These are phyloP conservation scores for Timema cristinae DNA, from an alignment of 2,888 invertebrate genomes.

Conservation along the genomic window DNA sequence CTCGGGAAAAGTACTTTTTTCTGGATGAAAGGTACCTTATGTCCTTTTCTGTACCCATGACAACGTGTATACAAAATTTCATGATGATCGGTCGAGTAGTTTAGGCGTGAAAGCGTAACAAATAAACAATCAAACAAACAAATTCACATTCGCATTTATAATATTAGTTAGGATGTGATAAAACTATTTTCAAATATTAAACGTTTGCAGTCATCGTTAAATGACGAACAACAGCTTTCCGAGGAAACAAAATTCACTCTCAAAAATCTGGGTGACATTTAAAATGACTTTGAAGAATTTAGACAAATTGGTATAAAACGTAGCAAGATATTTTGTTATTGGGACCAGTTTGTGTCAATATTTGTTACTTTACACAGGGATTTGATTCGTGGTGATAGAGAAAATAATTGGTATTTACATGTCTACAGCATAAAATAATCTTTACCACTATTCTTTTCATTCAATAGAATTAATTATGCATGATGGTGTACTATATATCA, in stretches of 20 bases:
- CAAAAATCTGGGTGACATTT: not conserved
- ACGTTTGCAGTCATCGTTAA: not conserved
- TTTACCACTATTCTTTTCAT: slow-evolving; percentile 1
- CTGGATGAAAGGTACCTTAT: too few relatives aligned
- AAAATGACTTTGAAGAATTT: not conserved
- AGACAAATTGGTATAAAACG: not conserved
- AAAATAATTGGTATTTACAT: not conserved
- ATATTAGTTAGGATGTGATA: too few relatives aligned
- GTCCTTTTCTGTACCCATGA: too few relatives aligned
- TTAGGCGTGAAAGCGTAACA: too few relatives aligned
- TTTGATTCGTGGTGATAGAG: not conserved
- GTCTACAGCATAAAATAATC: not conserved
- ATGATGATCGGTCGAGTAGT: too few relatives aligned
- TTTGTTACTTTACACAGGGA: not conserved
- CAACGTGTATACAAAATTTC: too few relatives aligned
- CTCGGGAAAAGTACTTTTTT: too few relatives aligned
- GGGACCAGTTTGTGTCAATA: not conserved
- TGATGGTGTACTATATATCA: not conserved
- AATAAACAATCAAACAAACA: too few relatives aligned
- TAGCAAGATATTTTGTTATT: not conserved
- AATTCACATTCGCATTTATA: too few relatives aligned
- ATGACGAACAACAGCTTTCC: not conserved
- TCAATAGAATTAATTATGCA: slow-evolving; percentile 6
- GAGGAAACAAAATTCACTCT: not conserved
- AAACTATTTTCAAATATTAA: not conserved